Evolutionary conservation across 1,140 invertebrate genomes (phyloP).

Genomic region (Oryctes rhinoceros): DNA sequence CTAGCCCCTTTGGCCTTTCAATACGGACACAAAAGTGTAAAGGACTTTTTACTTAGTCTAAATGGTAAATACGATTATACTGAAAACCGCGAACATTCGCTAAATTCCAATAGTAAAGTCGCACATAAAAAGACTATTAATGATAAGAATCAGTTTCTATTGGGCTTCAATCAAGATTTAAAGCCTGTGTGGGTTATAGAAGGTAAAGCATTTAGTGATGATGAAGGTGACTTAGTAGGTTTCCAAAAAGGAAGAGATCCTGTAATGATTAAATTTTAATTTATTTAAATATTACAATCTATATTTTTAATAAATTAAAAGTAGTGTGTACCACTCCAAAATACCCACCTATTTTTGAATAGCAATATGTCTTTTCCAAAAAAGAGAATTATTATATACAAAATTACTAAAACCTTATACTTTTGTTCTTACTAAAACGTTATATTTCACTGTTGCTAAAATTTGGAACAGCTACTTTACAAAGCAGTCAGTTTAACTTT

Average conservation of each 20-base stretch:
- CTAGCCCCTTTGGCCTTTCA: conserved; percentile 57
- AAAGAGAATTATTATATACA: no score
- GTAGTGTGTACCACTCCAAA: no score
- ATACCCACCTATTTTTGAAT: no score
- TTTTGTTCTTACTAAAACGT: no score
- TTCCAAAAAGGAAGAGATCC: conserved; percentile 26
- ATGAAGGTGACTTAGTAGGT: conserved; percentile 15
- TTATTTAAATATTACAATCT: not conserved
- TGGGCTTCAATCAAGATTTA: conserved; percentile 1
- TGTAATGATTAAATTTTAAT: not conserved
- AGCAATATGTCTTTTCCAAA: no score
- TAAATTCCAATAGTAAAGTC: not conserved
- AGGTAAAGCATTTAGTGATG: not conserved
- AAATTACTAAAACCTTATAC: no score
- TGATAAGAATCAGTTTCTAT: conserved; percentile 13
- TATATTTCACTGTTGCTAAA: no score
- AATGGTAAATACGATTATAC: conserved; percentile 42
- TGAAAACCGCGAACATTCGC: no score
- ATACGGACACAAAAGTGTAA: conserved; percentile 58
- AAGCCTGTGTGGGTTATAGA: not conserved
- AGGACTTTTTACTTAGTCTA: conserved; percentile 48
- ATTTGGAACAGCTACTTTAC: no score
- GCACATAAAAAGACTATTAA: not conserved
- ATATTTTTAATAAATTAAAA: no score
- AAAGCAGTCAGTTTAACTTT: no score